A percentile compares a stretch with the other conserved stretches of the same genome.
phyloP scores from a whole-genome alignment of 2,113 vertebrate genomes.

The Herpailurus yagouaroundi region DNA sequence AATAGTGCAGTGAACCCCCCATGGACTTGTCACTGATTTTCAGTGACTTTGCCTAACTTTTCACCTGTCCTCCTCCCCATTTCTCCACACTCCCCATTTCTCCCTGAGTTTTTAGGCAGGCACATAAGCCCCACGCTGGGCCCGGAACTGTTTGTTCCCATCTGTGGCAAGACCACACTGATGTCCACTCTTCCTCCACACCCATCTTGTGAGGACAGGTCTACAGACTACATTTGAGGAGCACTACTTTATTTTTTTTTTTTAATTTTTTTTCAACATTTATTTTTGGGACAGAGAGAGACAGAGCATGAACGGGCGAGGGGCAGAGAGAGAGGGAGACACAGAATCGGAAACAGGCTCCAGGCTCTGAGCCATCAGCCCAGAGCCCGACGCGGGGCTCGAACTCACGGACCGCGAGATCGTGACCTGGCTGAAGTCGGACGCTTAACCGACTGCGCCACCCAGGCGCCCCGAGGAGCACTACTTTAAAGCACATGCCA shows the following conservation, averaged over 20 bases:
- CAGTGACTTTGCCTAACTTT: neutral
- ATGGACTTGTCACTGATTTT: neutral
- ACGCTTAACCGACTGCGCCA: no score
- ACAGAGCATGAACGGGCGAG: no score
- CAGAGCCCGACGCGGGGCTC: no score
- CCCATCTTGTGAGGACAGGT: neutral
- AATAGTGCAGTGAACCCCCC: neutral
- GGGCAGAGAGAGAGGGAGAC: no score
- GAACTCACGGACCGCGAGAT: no score
- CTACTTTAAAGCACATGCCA: neutral
- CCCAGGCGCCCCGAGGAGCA: no score
- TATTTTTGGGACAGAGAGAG: no score
- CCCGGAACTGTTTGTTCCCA: neutral
- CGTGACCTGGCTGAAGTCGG: no score
- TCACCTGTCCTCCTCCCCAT: neutral
- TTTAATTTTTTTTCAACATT: no score
- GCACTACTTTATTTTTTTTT: neutral
- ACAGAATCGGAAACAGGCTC: no score
- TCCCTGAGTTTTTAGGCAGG: neutral
- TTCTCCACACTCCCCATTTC: neutral
- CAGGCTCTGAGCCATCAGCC: no score
- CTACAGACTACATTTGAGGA: neutral
- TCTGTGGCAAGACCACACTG: neutral
- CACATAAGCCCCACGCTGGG: neutral
- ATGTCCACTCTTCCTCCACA: neutral